Conservation (phyloP, 1,140 invertebrate species). For the Heliconius melpomene region DNA sequence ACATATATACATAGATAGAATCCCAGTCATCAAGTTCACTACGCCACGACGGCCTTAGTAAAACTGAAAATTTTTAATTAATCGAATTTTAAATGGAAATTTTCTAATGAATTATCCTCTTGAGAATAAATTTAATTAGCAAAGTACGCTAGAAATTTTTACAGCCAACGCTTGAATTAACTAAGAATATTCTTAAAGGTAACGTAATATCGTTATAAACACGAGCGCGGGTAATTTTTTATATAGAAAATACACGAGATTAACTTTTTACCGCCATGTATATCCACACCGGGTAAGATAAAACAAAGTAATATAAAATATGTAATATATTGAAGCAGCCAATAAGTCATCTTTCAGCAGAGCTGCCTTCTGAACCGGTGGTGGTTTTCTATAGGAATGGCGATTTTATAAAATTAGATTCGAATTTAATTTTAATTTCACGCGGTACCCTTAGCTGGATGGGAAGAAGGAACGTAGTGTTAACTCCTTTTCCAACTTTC, state of each 20-base stretch:
- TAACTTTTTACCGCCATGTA: background rate
- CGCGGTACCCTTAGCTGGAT: no score
- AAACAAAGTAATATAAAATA: background rate
- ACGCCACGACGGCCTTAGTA: background rate
- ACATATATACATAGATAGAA: no score
- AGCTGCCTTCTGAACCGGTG: no score
- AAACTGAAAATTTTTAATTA: background rate
- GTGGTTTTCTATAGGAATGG: no score
- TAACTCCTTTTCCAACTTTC: no score
- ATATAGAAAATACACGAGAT: background rate
- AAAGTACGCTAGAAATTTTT: background rate
- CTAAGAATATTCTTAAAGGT: conserved; percentile 13
- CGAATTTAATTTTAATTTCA: no score
- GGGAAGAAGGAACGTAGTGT: no score
- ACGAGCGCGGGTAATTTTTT: background rate
- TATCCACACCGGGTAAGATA: background rate
- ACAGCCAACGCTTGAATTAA: background rate
- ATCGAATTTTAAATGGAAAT: conserved; percentile 11
- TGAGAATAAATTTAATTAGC: conserved; percentile 10
- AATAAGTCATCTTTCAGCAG: no score
- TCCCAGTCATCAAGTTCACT: background rate
- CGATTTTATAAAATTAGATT: no score
- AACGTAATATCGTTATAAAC: conserved; percentile 8
- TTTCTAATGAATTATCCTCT: conserved; percentile 13
- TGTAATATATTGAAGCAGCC: background rate